A percentile compares a stretch with the other conserved stretches of the same genome.
Conservation (phyloP, 2,888 invertebrate species). For the Xestobium rufovillosum region DNA sequence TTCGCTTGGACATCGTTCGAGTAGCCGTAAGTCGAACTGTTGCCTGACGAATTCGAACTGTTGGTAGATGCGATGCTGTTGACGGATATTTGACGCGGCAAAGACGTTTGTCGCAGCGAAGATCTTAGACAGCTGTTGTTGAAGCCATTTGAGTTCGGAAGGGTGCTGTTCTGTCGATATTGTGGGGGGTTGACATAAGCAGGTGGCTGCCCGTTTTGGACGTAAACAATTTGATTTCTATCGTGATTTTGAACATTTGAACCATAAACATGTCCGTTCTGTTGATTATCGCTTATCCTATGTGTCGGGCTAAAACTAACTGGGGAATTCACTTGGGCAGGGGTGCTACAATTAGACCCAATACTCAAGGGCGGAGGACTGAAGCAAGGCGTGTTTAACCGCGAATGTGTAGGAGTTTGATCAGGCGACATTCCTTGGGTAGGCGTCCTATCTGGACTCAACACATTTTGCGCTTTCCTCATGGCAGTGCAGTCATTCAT, state of each 20-base stretch:
- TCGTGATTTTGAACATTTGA: constrained; percentile 31
- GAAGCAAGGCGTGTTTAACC: constrained; percentile 37
- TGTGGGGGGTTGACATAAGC: constrained; percentile 39
- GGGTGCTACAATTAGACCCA: constrained; percentile 39
- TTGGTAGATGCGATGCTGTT: constrained; percentile 49
- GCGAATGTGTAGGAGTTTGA: constrained; percentile 43
- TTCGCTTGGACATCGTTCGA: constrained; percentile 52
- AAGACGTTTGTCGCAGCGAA: constrained; percentile 37
- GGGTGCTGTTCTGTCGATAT: constrained; percentile 37
- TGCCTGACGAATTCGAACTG: constrained; percentile 42
- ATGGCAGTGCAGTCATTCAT: constrained; percentile 40
- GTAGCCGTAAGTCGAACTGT: constrained; percentile 37
- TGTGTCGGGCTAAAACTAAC: constrained; percentile 35
- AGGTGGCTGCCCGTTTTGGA: constrained; percentile 37
- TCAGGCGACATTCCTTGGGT: constrained; percentile 38
- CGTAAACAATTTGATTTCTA: constrained; percentile 25
- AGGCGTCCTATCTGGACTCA: constrained; percentile 40
- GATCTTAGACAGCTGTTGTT: constrained; percentile 33
- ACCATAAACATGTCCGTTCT: constrained; percentile 5
- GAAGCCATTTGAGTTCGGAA: constrained; percentile 31
- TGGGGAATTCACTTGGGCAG: constrained; percentile 36
- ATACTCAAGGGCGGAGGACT: constrained; percentile 36
- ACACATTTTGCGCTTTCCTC: constrained; percentile 42
- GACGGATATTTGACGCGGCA: constrained; percentile 51
- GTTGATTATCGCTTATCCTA: constrained; percentile 20